A percentile compares a stretch with the other conserved stretches of the same genome.
phyloP scores from a whole-genome alignment of 2,797 vertebrate species.

The Staurois parvus region DNA sequence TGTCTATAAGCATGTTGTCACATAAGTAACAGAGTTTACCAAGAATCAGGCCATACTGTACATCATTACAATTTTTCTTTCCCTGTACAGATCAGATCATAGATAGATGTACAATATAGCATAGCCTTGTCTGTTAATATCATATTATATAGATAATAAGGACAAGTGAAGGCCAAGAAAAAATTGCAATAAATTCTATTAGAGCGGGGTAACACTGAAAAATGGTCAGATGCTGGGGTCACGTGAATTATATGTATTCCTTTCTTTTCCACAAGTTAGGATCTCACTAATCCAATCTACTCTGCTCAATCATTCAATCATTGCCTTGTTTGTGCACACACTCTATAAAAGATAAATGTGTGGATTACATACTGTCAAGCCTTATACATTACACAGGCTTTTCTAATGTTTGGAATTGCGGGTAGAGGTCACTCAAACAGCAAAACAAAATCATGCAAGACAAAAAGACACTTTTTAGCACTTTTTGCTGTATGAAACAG shows the following conservation, averaged over 20 bases:
- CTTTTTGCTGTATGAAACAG: not conserved
- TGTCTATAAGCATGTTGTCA: too few relatives aligned
- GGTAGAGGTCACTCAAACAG: conserved; percentile 16
- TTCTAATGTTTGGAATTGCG: conserved; percentile 21
- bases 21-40: too few relatives aligned
- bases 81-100: too few relatives aligned
- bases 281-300: conserved; percentile 57
- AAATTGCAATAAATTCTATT: not conserved
- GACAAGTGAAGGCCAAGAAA: not conserved
- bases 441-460: conserved; percentile 19
- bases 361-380: conserved; percentile 58
- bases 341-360: conserved; percentile 54
- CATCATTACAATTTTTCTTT: too few relatives aligned
- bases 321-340: conserved; percentile 59
- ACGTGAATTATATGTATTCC: conserved; percentile 19
- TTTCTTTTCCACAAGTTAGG: conserved; percentile 35
- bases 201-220: conserved; percentile 3
- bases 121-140: not conserved
- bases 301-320: conserved; percentile 56
- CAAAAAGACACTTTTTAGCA: conserved; percentile 14
- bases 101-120: too few relatives aligned
- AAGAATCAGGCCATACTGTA: too few relatives aligned
- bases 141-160: not conserved
- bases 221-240: conserved; percentile 28
- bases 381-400: conserved; percentile 46